Evolutionary conservation across 1,140 invertebrate genomes (phyloP).

Genomic region (Hypothenemus hampei): DNA sequence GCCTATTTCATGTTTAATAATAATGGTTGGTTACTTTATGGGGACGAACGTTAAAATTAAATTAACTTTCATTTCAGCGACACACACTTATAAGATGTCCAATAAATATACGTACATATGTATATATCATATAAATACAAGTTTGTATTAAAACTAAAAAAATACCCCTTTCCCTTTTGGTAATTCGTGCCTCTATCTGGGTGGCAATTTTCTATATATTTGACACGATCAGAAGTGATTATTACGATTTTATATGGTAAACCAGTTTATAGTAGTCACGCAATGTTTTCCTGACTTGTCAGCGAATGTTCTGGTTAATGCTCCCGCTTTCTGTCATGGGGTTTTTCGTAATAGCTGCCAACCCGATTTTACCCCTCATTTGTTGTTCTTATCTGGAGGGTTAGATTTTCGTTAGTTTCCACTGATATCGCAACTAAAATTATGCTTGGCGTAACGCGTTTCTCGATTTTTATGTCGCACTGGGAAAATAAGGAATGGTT

Average conservation of each 20-base stretch:
- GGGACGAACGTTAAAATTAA: no score
- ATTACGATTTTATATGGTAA: conserved; percentile 4
- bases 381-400: conserved; percentile 4
- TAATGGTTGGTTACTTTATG: no score
- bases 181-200: not conserved
- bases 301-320: conserved; percentile 7
- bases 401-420: not conserved
- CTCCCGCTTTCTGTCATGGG: conserved; percentile 3
- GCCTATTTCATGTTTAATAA: no score
- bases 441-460: no score
- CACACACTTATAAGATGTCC: no score
- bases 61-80: no score
- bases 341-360: not conserved
- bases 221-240: conserved; percentile 8
- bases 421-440: not conserved
- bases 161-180: no score
- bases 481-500: not conserved
- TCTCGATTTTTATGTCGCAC: no score
- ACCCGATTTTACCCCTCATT: conserved; percentile 6
- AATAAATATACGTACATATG: no score
- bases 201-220: not conserved
- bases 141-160: no score
- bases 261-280: not conserved
- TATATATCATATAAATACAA: no score
- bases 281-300: conserved; percentile 4